These are phyloP conservation scores for Myotis daubentonii DNA, from an alignment of 2,797 vertebrate species.

Conservation along the genomic window DNA sequence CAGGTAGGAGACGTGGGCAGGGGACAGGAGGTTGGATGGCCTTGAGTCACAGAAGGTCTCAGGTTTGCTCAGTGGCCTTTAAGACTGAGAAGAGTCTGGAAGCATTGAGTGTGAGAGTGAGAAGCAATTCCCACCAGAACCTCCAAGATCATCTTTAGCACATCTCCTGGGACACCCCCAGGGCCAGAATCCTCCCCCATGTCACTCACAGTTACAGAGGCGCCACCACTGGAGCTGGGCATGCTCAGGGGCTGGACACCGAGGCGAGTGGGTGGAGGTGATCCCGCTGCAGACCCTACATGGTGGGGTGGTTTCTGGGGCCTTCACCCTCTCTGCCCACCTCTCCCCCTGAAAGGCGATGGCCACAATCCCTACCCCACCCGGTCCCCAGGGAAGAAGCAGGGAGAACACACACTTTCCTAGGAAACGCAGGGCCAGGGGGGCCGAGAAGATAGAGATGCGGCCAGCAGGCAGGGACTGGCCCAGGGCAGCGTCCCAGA, in stretches of 20 bases:
- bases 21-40: background rate
- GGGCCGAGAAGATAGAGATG: background rate
- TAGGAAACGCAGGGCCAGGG: background rate
- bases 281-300: accelerated
- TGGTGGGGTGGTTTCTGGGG: accelerated
- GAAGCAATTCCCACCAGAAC: background rate
- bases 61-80: background rate
- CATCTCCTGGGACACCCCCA: accelerated
- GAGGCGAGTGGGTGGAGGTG: accelerated
- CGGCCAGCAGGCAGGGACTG: background rate
- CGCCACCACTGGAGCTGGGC: accelerated
- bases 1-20: too few species aligned
- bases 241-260: background rate
- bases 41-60: background rate
- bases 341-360: background rate
- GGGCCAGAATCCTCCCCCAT: accelerated
- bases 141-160: too few species aligned
- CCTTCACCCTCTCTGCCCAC: background rate
- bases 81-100: background rate
- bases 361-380: too few species aligned
- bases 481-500: accelerated
- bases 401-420: background rate
- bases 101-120: accelerated
- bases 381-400: background rate
- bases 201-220: accelerated